These are phyloP conservation scores for Biston betularia DNA, from an alignment of 2,888 invertebrate genomes.

Conservation along the genomic window DNA sequence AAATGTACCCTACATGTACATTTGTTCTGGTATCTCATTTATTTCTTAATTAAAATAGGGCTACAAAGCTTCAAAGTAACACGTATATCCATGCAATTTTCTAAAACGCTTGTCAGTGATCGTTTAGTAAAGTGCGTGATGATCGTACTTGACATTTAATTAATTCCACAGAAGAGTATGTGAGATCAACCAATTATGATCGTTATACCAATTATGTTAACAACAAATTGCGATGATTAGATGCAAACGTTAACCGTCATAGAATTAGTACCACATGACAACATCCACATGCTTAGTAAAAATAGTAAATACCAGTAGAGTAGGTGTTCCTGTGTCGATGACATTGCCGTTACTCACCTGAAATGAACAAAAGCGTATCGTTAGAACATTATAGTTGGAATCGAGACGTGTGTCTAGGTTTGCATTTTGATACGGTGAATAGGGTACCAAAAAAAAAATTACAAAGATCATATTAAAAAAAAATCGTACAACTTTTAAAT, in stretches of 20 bases:
- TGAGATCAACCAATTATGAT: constrained; percentile 45
- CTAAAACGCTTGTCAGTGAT: constrained; percentile 32
- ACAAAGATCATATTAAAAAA: no score
- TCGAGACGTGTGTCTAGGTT: background rate
- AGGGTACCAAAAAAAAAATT: no score
- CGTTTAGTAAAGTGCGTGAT: constrained; percentile 25
- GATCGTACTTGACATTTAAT: constrained; percentile 36
- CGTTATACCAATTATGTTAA: constrained; percentile 43
- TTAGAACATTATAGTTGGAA: constrained; percentile 1
- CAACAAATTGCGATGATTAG: constrained; percentile 34
- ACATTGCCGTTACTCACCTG: constrained; percentile 87
- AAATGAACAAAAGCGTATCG: constrained; percentile 52
- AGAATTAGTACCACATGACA: constrained; percentile 34
- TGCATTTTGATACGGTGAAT: no score
- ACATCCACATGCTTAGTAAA: constrained; percentile 63
- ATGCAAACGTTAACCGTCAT: constrained; percentile 27
- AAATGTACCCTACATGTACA: background rate
- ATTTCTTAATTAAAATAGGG: constrained; percentile 29
- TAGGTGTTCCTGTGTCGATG: constrained; percentile 85
- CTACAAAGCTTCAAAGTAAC: constrained; percentile 22
- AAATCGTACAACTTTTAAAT: no score
- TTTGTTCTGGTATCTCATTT: constrained; percentile 16
- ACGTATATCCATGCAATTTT: constrained; percentile 29
- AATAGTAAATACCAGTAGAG: constrained; percentile 82
- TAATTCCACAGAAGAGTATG: constrained; percentile 41